Evolutionary conservation across 2,888 invertebrate genomes (phyloP).

Genomic region (Athalia circularis): DNA sequence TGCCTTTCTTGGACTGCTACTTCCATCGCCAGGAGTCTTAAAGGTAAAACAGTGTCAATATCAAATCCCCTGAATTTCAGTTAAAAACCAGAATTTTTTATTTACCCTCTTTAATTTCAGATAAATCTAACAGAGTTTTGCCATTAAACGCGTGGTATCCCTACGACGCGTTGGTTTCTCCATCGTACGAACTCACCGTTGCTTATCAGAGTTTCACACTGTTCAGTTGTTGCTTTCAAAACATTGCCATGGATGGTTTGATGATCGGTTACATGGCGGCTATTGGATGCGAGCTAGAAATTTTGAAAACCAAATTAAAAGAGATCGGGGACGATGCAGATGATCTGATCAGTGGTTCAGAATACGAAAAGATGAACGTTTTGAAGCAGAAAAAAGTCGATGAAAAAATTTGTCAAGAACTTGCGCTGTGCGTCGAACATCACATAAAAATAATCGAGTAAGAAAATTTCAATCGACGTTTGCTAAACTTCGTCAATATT

Average conservation of each 20-base stretch:
- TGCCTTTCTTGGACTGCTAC: constrained; percentile 20
- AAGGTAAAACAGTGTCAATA: constrained; percentile 6
- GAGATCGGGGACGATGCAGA: constrained; percentile 20
- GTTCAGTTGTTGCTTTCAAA: constrained; percentile 4
- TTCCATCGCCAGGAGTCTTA: not conserved
- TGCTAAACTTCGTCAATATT: not conserved
- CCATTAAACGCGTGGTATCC: constrained; percentile 27
- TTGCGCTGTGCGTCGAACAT: constrained; percentile 28
- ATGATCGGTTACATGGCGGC: constrained; percentile 28
- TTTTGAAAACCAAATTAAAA: constrained; percentile 15
- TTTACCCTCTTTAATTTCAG: not conserved
- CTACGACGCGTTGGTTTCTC: not conserved
- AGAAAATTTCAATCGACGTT: not conserved
- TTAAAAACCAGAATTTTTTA: not conserved
- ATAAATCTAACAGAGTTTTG: not conserved
- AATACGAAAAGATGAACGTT: constrained; percentile 15
- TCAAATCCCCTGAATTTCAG: not conserved
- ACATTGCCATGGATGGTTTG: constrained; percentile 28
- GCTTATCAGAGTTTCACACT: constrained; percentile 1
- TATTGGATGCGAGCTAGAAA: constrained; percentile 23
- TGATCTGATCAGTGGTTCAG: not conserved
- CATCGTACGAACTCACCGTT: constrained; percentile 16
- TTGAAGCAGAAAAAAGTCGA: not conserved
- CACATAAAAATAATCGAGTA: constrained; percentile 27
- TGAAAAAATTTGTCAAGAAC: not conserved